Evolutionary conservation across 2,888 invertebrate genomes (phyloP).

Genomic region (Sericinus montela): DNA sequence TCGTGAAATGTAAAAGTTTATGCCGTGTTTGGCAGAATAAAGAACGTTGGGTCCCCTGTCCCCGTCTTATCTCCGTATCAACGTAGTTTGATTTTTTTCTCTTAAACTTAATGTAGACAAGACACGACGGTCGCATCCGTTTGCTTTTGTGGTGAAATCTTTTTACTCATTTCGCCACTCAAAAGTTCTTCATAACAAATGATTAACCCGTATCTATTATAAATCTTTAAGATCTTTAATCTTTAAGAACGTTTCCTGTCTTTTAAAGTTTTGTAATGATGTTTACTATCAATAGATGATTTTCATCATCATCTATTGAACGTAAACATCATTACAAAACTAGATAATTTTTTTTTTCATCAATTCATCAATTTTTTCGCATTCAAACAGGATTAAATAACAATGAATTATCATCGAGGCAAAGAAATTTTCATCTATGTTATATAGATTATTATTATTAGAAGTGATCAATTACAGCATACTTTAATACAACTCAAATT

Average conservation of each 20-base stretch:
- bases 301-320: too few species aligned
- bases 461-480: not conserved
- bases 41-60: constrained; percentile 7
- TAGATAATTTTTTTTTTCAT: too few species aligned
- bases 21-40: constrained; percentile 15
- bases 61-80: constrained; percentile 44
- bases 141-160: constrained; percentile 43
- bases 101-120: constrained; percentile 56
- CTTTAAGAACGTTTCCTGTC: not conserved
- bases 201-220: constrained; percentile 10
- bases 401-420: too few species aligned
- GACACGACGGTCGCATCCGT: constrained; percentile 55
- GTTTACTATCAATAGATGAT: too few species aligned
- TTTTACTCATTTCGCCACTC: constrained; percentile 22
- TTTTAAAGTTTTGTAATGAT: not conserved
- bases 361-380: too few species aligned
- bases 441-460: not conserved
- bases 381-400: too few species aligned
- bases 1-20: too few species aligned
- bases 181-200: constrained; percentile 21
- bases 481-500: constrained; percentile 9
- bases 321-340: too few species aligned
- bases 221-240: not conserved
- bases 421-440: too few species aligned
- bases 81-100: constrained; percentile 49